These are phyloP conservation scores for Ophion obscuratus DNA, from an alignment of 2,888 invertebrate species.

Conservation along the genomic window DNA sequence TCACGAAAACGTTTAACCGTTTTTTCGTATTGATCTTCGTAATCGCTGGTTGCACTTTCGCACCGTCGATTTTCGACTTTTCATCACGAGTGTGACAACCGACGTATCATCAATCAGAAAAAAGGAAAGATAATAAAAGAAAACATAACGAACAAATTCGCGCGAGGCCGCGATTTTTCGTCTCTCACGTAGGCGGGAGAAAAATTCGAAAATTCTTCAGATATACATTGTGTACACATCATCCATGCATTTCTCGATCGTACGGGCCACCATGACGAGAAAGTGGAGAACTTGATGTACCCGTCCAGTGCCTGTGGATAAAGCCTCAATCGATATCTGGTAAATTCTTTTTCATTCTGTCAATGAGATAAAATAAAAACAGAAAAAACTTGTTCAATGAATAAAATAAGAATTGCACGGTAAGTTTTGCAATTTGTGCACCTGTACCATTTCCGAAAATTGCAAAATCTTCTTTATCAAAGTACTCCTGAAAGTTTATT, in stretches of 20 bases:
- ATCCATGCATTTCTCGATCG: constrained; percentile 63
- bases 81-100: neutral
- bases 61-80: neutral
- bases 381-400: neutral
- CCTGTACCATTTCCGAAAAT: too few species aligned
- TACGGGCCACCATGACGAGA: constrained; percentile 65
- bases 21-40: neutral
- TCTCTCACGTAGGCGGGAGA: neutral
- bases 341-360: constrained; percentile 40
- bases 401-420: neutral
- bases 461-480: too few species aligned
- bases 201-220: constrained; percentile 29
- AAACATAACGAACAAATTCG: neutral
- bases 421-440: too few species aligned
- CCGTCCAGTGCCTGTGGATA: constrained; percentile 59
- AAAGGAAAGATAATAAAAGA: neutral
- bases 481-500: too few species aligned
- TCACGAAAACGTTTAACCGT: neutral
- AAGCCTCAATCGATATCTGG: constrained; percentile 56
- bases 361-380: neutral
- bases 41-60: neutral
- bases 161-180: neutral
- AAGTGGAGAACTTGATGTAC: constrained; percentile 66
- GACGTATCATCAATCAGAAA: neutral
- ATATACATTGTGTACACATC: constrained; percentile 13